Evolutionary conservation across 2,113 vertebrate genomes (phyloP).

Genomic region (Verasper variegatus): DNA sequence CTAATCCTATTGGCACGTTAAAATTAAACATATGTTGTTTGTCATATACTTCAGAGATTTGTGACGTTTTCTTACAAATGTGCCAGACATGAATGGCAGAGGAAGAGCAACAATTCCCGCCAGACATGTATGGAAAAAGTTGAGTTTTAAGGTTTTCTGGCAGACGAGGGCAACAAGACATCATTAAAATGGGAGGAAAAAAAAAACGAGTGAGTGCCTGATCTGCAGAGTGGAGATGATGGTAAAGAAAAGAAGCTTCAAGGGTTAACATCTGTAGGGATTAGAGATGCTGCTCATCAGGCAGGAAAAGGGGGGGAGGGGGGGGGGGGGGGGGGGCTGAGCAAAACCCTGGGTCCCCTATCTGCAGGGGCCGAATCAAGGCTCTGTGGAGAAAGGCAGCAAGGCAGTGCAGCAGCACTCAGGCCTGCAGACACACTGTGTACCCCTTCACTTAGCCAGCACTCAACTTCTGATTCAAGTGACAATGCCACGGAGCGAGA

Average conservation of each 20-base stretch:
- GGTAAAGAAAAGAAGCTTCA: constrained; percentile 14
- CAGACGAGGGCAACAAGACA: constrained; percentile 1
- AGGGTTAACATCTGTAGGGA: constrained; percentile 48
- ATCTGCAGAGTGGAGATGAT: constrained; percentile 13
- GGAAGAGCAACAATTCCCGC: neutral
- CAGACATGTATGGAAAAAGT: neutral
- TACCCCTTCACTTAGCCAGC: constrained; percentile 72
- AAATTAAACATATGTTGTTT: neutral
- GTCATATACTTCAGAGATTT: neutral
- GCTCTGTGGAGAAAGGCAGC: constrained; percentile 55
- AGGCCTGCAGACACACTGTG: constrained; percentile 68
- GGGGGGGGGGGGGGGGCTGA: constrained; percentile 31
- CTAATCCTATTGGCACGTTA: neutral
- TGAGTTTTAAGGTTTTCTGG: constrained; percentile 5
- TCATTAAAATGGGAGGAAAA: neutral
- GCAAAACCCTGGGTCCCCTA: constrained; percentile 45
- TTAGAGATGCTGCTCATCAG: constrained; percentile 55
- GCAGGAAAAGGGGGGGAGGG: constrained; percentile 25
- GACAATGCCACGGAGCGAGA: constrained; percentile 61
- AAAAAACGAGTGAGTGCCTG: neutral
- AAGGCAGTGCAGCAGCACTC: constrained; percentile 64
- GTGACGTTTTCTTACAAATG: neutral
- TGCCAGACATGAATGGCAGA: neutral
- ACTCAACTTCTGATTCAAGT: constrained; percentile 77
- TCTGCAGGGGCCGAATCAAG: constrained; percentile 71